phyloP scores from a whole-genome alignment of 2,888 invertebrate genomes.

The Molanna angustata region DNA sequence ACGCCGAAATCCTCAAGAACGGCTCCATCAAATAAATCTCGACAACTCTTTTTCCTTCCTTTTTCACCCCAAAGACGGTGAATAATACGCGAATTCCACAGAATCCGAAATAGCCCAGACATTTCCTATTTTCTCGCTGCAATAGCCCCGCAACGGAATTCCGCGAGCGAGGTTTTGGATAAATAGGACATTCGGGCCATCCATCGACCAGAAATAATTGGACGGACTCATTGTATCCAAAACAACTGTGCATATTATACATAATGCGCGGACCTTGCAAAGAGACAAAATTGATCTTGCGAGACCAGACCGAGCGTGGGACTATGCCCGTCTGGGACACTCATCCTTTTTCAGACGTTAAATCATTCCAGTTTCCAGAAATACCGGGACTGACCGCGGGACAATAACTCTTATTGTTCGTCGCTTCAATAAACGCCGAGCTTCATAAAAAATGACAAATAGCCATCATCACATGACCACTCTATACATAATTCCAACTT shows the following conservation, averaged over 20 bases:
- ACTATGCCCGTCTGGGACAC: conserved; percentile 14
- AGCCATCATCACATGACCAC: no score
- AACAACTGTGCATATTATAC: conserved; percentile 6
- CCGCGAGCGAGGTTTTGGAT: conserved; percentile 11
- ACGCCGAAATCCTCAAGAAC: no score
- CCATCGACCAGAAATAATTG: conserved; percentile 24
- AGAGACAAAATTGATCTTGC: background rate
- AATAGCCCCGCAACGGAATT: conserved; percentile 10
- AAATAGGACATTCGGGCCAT: conserved; percentile 21
- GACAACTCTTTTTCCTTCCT: conserved; percentile 4
- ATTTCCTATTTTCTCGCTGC: conserved; percentile 16
- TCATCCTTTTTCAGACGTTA: background rate
- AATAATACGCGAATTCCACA: conserved; percentile 21
- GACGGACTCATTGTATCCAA: conserved; percentile 15
- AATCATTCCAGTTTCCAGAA: no score
- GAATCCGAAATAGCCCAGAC: conserved; percentile 25
- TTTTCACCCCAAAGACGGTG: conserved; percentile 3
- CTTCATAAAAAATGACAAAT: no score
- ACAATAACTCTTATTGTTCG: no score
- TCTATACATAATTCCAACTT: no score
- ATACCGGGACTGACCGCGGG: no score
- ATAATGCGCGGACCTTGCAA: background rate
- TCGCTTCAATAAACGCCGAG: no score
- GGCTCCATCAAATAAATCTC: conserved; percentile 18
- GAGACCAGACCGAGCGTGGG: conserved; percentile 20